Evolutionary conservation across 2,113 vertebrate species (phyloP), one percentile per base, ranked within the genome.

Genomic region (Talpa occidentalis): DNA sequence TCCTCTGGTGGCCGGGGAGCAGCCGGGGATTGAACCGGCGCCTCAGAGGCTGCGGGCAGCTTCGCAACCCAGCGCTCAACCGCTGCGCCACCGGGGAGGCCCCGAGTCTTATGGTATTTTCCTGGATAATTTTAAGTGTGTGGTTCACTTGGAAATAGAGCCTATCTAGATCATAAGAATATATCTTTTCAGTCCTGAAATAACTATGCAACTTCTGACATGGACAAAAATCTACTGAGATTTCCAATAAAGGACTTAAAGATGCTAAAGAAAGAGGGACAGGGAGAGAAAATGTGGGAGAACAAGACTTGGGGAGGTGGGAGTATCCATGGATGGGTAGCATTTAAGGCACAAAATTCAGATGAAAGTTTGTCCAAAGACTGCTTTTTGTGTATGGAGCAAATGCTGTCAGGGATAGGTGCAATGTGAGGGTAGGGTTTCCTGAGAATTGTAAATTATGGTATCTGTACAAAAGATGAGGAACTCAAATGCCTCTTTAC

Each of bases 181-280:
- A 47, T 14, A 24, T n/a, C 19, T 69, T 69, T 76, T 56, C 73
- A 88, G 26, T 11, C 11, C 30, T 76, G 26, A 16, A 42, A 30
- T 72, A 79, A 24, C 6, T 32, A 24, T 10, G 15, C 72, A 54
- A 62, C 52, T 94, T 92, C 26, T 83, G 21, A 85, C 28, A 26
- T 35, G 44, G 76, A 56, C 12, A 56, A 78, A 40, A 78, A 22
- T 56, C 44, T 84, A 22, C 76, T 74, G 22, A 85, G 49, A 2
- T 30, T 96, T 93, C 81, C 14, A 91, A 22, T 88, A 62, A 77
- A 92, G 24, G 26, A 85, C n/a, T 42, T 73, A 54, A 83, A 54
- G 22, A 59, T 83, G 40, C 32, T 66, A 12, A 88, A 81, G n/a
- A n/a, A 8, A 16, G n/a, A 81, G 19, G 4, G 9, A 52, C n/a